Conservation (phyloP, 2,888 invertebrate species). For the Ichneumoninae sp. region DNA sequence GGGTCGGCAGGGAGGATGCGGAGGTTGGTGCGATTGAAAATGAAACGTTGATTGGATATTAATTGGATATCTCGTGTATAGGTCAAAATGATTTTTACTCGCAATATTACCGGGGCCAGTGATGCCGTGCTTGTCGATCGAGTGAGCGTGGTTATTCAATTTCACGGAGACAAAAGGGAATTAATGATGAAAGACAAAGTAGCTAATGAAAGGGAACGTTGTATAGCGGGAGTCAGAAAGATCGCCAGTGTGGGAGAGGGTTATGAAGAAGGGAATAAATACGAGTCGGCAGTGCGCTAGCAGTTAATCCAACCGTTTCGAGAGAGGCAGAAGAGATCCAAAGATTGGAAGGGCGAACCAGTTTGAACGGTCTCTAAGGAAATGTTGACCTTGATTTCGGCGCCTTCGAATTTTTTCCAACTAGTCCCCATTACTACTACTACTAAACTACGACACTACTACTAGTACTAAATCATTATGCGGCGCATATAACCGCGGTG, state of each 20-base stretch:
- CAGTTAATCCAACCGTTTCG: not conserved
- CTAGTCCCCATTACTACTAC: too few species aligned
- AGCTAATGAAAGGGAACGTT: not conserved
- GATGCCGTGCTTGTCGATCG: not conserved
- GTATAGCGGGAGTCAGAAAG: not conserved
- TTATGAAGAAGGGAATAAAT: not conserved
- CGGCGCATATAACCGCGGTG: too few species aligned
- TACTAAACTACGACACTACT: too few species aligned
- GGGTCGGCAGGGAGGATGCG: not conserved
- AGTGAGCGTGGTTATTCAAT: not conserved
- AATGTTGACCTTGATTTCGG: not conserved
- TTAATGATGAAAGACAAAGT: not conserved
- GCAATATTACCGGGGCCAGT: not conserved
- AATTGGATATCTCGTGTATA: constrained; percentile 39
- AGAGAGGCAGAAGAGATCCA: not conserved
- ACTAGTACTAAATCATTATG: too few species aligned
- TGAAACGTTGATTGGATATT: constrained; percentile 41
- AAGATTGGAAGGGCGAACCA: not conserved
- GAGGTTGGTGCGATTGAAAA: constrained; percentile 9
- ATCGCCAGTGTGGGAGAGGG: not conserved
- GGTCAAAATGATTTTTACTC: constrained; percentile 4
- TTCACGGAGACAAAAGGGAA: not conserved
- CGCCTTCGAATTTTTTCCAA: not conserved
- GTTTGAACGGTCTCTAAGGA: not conserved
- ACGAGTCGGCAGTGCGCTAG: not conserved